These are phyloP conservation scores for Ochotona princeps DNA, from an alignment of 2,113 vertebrate species.

Conservation along the genomic window DNA sequence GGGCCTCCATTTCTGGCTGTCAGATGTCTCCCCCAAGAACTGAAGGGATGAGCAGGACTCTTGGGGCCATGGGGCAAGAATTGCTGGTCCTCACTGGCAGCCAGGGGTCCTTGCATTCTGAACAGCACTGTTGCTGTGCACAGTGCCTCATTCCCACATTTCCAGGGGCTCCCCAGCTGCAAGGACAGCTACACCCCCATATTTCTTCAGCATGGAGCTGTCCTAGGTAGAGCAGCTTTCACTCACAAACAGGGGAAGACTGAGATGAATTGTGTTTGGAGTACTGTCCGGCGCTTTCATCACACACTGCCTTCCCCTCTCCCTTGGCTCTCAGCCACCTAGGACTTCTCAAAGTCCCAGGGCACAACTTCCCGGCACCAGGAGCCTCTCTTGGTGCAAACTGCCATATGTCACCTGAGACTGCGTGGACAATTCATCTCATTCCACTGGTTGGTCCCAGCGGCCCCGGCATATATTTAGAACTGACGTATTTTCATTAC, in stretches of 20 bases:
- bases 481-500: conserved; percentile 77
- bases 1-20: not conserved
- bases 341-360: not conserved
- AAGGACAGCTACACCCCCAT: not conserved
- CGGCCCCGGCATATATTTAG: conserved; percentile 63
- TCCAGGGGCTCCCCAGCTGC: not conserved
- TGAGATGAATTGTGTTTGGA: conserved; percentile 30
- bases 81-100: not conserved
- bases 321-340: not conserved
- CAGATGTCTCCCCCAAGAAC: not conserved
- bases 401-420: conserved; percentile 50
- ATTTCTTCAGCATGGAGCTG: not conserved
- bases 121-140: not conserved
- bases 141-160: not conserved
- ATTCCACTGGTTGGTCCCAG: conserved; percentile 61
- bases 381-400: not conserved
- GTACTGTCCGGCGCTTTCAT: conserved; percentile 11
- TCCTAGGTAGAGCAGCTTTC: not conserved
- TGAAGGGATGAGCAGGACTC: not conserved
- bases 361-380: not conserved
- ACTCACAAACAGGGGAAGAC: conserved; percentile 23
- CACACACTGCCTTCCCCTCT: not conserved
- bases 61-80: too few species aligned
- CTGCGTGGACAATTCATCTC: conserved; percentile 65
- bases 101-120: not conserved